Evolutionary conservation across 2,797 vertebrate genomes (phyloP).

Genomic region (Sorex maritimensis): DNA sequence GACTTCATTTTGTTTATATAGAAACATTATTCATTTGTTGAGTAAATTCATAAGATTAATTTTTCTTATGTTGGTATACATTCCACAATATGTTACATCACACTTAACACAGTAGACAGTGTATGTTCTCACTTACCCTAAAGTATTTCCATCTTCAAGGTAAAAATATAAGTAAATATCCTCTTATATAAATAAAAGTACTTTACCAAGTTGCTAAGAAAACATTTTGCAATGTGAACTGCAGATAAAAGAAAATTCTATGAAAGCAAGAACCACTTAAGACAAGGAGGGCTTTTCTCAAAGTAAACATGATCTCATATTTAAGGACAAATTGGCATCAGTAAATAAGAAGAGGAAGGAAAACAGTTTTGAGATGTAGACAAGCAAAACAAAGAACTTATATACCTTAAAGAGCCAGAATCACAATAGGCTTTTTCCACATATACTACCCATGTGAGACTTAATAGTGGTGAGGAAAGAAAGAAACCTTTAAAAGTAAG

Average conservation of each 20-base stretch:
- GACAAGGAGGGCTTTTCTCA: background rate
- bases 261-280: background rate
- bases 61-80: constrained; percentile 71
- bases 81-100: constrained; percentile 33
- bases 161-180: constrained; percentile 50
- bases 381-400: constrained; percentile 17
- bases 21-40: background rate
- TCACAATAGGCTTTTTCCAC: background rate
- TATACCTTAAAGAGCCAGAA: background rate
- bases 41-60: background rate
- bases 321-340: constrained; percentile 16
- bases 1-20: constrained; percentile 22
- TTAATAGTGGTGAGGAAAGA: background rate
- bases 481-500: background rate
- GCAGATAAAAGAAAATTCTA: background rate
- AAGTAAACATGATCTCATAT: background rate
- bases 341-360: background rate
- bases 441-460: too few relatives aligned
- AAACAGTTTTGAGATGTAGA: background rate
- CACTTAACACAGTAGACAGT: constrained; percentile 3
- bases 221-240: constrained; percentile 38
- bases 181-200: background rate
- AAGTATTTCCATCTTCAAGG: constrained; percentile 11
- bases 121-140: constrained; percentile 30
- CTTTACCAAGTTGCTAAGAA: constrained; percentile 35